Evolutionary conservation across 92 coral and sea anemone genomes (phyloP), one percentile per base, ranked within the genome.

Genomic region (Nematostella vectensis): DNA sequence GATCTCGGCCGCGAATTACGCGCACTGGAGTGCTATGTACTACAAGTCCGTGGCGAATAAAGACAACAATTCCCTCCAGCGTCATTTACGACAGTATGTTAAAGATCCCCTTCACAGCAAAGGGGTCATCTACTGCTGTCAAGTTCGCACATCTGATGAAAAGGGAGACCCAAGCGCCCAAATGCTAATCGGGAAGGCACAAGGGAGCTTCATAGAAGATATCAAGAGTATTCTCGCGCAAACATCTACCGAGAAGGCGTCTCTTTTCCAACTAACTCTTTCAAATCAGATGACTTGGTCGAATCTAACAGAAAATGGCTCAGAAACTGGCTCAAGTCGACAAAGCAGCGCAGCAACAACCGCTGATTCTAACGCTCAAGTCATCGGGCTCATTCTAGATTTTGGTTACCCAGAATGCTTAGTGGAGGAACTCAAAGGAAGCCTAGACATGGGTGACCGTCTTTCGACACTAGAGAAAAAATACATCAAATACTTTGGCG

Each of bases 381-480:
- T 81, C 27, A 51, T 85, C 24, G 95, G 63, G n/a, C 59, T 85
- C 36, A 70, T 81, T 23, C 47, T 85, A 57, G 95, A 85, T 83
- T 81, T 65, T 48, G 95, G 95, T 1, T 66, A 76, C 76, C 73
- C 71, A n/a, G 76, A 83, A 47, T 57, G 39, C 3, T 48, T 74
- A 38, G 69, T 61, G 11, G 81, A 80, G 9, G 59, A 48, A 23
- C 71, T 50, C 57, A 61, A 66, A 58, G 67, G 70, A 31, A 58
- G 58, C 30, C 62, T 67, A 54, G 95, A 76, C 55, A 59, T 62
- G 25, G 88, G 78, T 31, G 95, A 85, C 40, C 57, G 68, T 10
- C 62, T 81, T 0, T 70, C 72, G 22, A 68, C 68, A 29, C 73
- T 85, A 0, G 74, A 77, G 13, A 74, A 74, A 51, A 82, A 82